These are phyloP conservation scores for Falco novaeseelandiae DNA, from an alignment of 2,797 vertebrate genomes.

Conservation along the genomic window DNA sequence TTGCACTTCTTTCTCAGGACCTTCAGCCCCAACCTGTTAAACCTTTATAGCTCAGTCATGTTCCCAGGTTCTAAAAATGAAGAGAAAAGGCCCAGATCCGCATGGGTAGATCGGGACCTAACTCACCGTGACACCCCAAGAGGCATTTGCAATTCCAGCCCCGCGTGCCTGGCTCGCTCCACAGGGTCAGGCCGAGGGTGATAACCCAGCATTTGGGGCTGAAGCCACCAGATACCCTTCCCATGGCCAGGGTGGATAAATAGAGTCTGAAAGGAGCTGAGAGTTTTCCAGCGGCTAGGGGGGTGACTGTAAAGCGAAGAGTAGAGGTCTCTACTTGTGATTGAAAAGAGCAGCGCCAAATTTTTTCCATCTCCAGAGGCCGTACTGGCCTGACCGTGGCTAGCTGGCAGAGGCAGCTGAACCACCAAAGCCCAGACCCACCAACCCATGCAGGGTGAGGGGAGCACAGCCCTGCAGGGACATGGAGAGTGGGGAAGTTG, in stretches of 20 bases:
- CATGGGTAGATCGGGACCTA: neutral
- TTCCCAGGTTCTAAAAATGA: neutral
- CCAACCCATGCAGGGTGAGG: neutral
- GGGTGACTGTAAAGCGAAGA: neutral
- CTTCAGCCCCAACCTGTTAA: neutral
- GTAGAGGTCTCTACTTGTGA: neutral
- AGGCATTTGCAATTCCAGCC: neutral
- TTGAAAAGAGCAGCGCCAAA: neutral
- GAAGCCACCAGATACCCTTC: neutral
- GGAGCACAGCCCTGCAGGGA: neutral
- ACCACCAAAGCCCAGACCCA: neutral
- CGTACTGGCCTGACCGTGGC: neutral
- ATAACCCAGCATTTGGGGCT: neutral
- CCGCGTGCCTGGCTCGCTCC: neutral
- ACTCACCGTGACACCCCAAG: rapidly evolving
- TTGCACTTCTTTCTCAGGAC: neutral
- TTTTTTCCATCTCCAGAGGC: neutral
- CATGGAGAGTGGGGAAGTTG: rapidly evolving
- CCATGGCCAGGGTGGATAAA: neutral
- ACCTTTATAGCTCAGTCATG: neutral
- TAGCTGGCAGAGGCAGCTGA: neutral
- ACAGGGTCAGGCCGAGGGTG: neutral
- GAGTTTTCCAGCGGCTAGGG: neutral
- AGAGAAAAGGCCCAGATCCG: neutral
- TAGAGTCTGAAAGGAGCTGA: neutral